Conservation (phyloP, 2,113 vertebrate species). For the Indri indri region DNA sequence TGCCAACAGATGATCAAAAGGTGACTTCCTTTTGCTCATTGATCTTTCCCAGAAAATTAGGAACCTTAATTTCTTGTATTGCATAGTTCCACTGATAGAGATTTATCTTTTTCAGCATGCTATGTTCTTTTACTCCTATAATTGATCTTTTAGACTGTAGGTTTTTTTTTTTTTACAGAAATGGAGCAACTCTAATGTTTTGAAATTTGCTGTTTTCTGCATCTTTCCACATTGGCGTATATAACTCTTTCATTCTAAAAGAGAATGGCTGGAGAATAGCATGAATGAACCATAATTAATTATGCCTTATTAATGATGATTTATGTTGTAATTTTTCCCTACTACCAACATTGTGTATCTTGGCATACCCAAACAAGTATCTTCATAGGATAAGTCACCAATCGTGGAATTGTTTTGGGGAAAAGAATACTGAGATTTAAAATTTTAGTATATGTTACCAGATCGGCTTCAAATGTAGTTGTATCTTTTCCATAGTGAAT, state of each 20-base stretch:
- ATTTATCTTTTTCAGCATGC: neutral
- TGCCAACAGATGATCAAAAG: neutral
- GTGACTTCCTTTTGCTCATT: neutral
- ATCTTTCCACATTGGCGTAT: neutral
- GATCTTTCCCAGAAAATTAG: neutral
- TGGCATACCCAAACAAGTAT: neutral
- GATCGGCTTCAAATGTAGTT: neutral
- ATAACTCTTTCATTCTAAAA: neutral
- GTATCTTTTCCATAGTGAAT: neutral
- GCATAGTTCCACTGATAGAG: neutral
- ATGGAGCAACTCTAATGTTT: neutral
- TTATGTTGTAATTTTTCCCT: neutral
- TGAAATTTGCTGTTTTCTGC: neutral
- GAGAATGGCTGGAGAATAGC: neutral
- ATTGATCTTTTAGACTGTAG: neutral
- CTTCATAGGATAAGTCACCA: neutral
- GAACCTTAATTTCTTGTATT: neutral
- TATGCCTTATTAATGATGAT: neutral
- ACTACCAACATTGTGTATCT: neutral
- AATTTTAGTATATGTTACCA: neutral
- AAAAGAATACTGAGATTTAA: constrained; percentile 10
- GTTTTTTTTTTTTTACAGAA: neutral
- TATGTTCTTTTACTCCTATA: neutral
- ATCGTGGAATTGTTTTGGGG: neutral
- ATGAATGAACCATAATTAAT: neutral